A percentile compares a stretch with the other conserved stretches of the same genome.
Evolutionary conservation across 2,888 invertebrate species (phyloP).

Genomic region (Eupithecia exiguata): DNA sequence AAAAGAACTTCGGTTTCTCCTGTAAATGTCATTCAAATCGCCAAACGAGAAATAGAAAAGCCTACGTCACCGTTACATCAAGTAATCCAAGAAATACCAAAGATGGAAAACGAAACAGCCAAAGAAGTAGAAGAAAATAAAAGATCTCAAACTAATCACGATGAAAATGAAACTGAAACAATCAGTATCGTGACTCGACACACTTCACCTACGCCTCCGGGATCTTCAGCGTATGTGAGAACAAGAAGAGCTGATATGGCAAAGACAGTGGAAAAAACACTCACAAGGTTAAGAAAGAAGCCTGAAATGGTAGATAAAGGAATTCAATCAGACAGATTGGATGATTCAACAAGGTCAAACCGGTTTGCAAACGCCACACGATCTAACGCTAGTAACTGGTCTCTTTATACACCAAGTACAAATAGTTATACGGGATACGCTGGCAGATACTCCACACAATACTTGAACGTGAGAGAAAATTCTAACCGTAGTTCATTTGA

Average conservation of each 20-base stretch:
- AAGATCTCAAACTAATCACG: conserved; percentile 29
- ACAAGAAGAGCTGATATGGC: conserved; percentile 89
- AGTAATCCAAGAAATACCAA: conserved; percentile 51
- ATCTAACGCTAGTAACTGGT: conserved; percentile 85
- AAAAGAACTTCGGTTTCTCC: conserved; percentile 73
- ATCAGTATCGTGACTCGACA: conserved; percentile 88
- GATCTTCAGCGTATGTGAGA: conserved; percentile 85
- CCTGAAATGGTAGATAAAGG: conserved; percentile 87
- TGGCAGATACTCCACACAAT: conserved; percentile 78
- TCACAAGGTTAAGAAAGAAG: conserved; percentile 83
- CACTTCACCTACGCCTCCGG: conserved; percentile 91
- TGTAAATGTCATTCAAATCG: conserved; percentile 59
- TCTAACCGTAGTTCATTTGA: conserved; percentile 59
- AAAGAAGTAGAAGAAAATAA: conserved; percentile 15
- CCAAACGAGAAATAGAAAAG: conserved; percentile 60
- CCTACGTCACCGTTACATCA: conserved; percentile 50
- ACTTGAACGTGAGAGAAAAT: conserved; percentile 69
- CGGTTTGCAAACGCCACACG: conserved; percentile 85
- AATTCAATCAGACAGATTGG: conserved; percentile 88
- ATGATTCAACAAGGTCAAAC: conserved; percentile 87
- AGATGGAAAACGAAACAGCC: conserved; percentile 41
- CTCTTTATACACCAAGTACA: conserved; percentile 82
- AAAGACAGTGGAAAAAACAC: conserved; percentile 87
- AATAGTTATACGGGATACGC: conserved; percentile 76
- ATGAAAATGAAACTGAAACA: conserved; percentile 70